Evolutionary conservation across 1,140 invertebrate genomes (phyloP), one percentile per base, ranked within the genome.

Genomic region (Aphelenchoides besseyi): DNA sequence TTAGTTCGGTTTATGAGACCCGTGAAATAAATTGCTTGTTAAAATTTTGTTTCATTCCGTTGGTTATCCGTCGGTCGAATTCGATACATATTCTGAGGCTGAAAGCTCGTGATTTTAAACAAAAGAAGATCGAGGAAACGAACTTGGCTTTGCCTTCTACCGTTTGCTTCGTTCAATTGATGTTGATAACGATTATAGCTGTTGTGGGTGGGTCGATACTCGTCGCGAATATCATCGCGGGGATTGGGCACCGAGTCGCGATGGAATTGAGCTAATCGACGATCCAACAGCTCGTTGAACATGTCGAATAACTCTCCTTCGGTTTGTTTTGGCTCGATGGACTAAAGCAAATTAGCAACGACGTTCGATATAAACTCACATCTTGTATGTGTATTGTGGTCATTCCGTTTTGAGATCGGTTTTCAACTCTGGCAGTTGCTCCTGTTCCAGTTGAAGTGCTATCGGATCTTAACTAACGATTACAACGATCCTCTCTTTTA

Each of bases 261-360:
- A 5, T 33, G 5, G 18, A 59, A 59, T 5, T 59, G 5, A 33
- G 55, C 55, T 12, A 59, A 8, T 28, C 55, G 55, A 33, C 5
- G 55, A 33, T 59, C 55, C 12, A 59, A 23, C 55, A 59, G 18
- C 5, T 59, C 55, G 55, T 59, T 59, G 5, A 59, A 5, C 5
- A 59, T 8, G 55, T 59, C 18, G 55, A 59, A 59, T 5, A 59
- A 33, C 26, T 28, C 55, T 5, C 12, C 55, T 28, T 59, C 55
- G 12, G 41, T 48, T 23, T 48, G 41, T 12, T 23, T 12, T 23
- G 41, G 12, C 12, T 48, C 12, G 12, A 48, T 23, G 12, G 12
- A 23, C 41, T 48, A 23, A 12, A 16, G 41, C 41, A 12, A 12
- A 23, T 48, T 48, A 48, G 41, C 41, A 23, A 48, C 23, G 41